Conservation (phyloP, 1,140 invertebrate species). For the Platyura marginata region DNA sequence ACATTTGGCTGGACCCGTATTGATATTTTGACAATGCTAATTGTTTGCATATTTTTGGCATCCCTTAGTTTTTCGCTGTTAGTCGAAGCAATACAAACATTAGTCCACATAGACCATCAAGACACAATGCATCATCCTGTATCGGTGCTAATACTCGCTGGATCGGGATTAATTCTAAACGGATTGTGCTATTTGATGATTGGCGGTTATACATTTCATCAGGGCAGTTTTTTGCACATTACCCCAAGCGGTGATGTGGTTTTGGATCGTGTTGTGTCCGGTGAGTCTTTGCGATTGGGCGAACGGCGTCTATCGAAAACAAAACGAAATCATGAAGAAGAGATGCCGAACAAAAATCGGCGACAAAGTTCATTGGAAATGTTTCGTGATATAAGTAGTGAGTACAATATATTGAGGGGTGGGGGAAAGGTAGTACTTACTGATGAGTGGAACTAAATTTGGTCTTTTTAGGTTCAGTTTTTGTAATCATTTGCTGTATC, state of each 20-base stretch:
- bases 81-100: slow-evolving; percentile 62
- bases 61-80: slow-evolving; percentile 68
- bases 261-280: slow-evolving; percentile 31
- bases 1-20: slow-evolving; percentile 85
- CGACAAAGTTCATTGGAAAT: slow-evolving; percentile 32
- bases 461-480: slow-evolving; percentile 32
- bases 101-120: slow-evolving; percentile 55
- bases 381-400: slow-evolving; percentile 38
- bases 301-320: slow-evolving; percentile 27
- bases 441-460: slow-evolving; percentile 6
- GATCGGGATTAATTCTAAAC: slow-evolving; percentile 46
- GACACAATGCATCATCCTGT: slow-evolving; percentile 37
- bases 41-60: slow-evolving; percentile 64
- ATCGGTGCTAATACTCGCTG: slow-evolving; percentile 39
- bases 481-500: slow-evolving; percentile 45
- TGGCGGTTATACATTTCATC: slow-evolving; percentile 62
- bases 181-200: slow-evolving; percentile 51
- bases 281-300: slow-evolving; percentile 26
- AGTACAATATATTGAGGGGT: slow-evolving; percentile 2
- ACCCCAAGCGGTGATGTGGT: slow-evolving; percentile 43
- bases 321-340: slow-evolving; percentile 6
- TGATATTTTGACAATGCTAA: slow-evolving; percentile 61
- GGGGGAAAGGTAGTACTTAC: no score
- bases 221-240: slow-evolving; percentile 49
- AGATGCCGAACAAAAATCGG: no score